These are phyloP conservation scores for Oryctes rhinoceros DNA, from an alignment of 1,140 invertebrate species.

Conservation along the genomic window DNA sequence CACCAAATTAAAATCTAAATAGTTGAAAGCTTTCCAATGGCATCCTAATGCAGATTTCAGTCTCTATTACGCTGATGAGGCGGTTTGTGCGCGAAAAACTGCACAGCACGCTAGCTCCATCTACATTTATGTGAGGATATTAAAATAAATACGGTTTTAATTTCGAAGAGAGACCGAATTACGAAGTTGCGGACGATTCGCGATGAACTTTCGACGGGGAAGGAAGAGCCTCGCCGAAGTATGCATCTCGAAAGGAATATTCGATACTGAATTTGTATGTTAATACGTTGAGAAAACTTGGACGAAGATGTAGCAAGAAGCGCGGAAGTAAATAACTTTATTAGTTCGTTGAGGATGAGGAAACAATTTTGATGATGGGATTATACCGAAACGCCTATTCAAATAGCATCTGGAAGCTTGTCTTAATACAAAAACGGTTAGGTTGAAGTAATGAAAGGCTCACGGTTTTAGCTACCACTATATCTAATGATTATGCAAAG, in stretches of 20 bases:
- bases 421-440: too few species aligned
- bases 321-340: too few species aligned
- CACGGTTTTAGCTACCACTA: too few species aligned
- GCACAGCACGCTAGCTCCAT: not conserved
- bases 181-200: not conserved
- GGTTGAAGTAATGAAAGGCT: too few species aligned
- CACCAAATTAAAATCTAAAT: not conserved
- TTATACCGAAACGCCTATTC: too few species aligned
- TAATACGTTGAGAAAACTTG: not conserved
- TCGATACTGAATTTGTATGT: not conserved
- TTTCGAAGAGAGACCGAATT: slow-evolving; percentile 8
- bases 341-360: too few species aligned
- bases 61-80: too few species aligned
- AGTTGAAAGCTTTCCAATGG: not conserved
- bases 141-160: slow-evolving; percentile 27
- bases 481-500: too few species aligned
- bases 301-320: not conserved
- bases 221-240: not conserved
- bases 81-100: too few species aligned
- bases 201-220: not conserved
- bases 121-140: not conserved
- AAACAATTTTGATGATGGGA: too few species aligned
- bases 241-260: not conserved
- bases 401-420: too few species aligned
- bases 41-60: not conserved